Percentiles rank a stretch among this genome's conserved stretches.
These are phyloP conservation scores for Neoascia interrupta DNA, from an alignment of 2,888 invertebrate species.

Conservation along the genomic window DNA sequence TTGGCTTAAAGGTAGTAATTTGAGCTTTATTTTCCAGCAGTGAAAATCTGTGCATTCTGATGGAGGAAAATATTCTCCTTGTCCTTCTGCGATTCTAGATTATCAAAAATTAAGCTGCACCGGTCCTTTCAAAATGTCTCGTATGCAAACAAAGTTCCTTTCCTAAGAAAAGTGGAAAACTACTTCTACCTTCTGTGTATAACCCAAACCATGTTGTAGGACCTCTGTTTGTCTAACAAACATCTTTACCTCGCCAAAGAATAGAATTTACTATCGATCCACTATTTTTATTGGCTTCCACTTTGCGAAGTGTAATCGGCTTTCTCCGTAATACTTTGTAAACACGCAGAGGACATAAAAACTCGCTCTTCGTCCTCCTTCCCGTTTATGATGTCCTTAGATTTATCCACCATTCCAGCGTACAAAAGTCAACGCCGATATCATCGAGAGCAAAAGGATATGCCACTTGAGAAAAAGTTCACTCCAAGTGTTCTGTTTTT, in stretches of 20 bases:
- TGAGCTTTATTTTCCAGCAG: too few relatives aligned
- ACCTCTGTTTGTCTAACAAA: constrained; percentile 17
- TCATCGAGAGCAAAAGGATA: constrained; percentile 37
- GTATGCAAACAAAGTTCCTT: too few relatives aligned
- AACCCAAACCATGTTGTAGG: too few relatives aligned
- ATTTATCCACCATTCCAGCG: constrained; percentile 42
- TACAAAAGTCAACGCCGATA: constrained; percentile 14
- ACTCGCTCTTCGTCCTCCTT: constrained; percentile 4
- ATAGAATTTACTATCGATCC: constrained; percentile 36
- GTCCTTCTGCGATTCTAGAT: too few relatives aligned
- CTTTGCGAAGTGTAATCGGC: constrained; percentile 50
- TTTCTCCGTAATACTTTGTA: constrained; percentile 47
- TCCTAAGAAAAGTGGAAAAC: too few relatives aligned
- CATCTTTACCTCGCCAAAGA: background rate
- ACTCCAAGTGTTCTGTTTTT: constrained; percentile 55
- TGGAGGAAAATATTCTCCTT: too few relatives aligned
- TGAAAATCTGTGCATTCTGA: too few relatives aligned
- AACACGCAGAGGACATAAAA: constrained; percentile 58
- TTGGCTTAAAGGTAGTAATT: too few relatives aligned
- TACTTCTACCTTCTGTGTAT: too few relatives aligned
- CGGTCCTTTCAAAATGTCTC: too few relatives aligned
- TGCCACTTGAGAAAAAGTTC: constrained; percentile 54
- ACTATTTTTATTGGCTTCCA: constrained; percentile 54
- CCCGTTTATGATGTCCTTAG: constrained; percentile 26
- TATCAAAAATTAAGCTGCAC: too few relatives aligned